phyloP scores from a whole-genome alignment of 2,888 invertebrate species.

The Thysanoteuthis rhombus region DNA sequence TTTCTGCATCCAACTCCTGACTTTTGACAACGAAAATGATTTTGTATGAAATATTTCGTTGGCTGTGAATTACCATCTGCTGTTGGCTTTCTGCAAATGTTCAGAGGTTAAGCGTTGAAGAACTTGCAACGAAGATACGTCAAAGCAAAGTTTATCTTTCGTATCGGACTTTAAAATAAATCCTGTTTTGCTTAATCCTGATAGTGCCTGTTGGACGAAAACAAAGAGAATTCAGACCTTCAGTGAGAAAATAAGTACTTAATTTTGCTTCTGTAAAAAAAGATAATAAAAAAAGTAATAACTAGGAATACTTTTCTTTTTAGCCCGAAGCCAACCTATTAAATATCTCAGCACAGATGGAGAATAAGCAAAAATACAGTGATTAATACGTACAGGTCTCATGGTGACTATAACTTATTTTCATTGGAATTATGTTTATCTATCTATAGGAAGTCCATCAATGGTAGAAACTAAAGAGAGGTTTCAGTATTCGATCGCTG shows the following conservation, averaged over 20 bases:
- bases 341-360: too few species aligned
- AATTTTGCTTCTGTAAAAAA: background rate
- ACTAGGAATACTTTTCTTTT: background rate
- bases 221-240: background rate
- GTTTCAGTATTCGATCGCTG: too few species aligned
- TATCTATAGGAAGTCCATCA: too few species aligned
- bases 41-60: background rate
- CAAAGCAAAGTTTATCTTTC: background rate
- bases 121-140: background rate
- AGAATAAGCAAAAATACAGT: too few species aligned
- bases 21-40: background rate
- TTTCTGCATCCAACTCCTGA: background rate
- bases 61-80: background rate
- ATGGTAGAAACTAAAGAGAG: too few species aligned
- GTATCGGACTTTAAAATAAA: background rate
- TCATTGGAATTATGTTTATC: too few species aligned
- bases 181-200: background rate
- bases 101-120: background rate
- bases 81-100: background rate
- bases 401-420: too few species aligned
- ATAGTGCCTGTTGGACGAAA: background rate
- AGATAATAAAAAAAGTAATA: background rate
- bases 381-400: too few species aligned
- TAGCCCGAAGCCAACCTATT: background rate
- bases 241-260: background rate